Conservation (phyloP, 2,113 vertebrate genomes). For the Tragelaphus imberbis region DNA sequence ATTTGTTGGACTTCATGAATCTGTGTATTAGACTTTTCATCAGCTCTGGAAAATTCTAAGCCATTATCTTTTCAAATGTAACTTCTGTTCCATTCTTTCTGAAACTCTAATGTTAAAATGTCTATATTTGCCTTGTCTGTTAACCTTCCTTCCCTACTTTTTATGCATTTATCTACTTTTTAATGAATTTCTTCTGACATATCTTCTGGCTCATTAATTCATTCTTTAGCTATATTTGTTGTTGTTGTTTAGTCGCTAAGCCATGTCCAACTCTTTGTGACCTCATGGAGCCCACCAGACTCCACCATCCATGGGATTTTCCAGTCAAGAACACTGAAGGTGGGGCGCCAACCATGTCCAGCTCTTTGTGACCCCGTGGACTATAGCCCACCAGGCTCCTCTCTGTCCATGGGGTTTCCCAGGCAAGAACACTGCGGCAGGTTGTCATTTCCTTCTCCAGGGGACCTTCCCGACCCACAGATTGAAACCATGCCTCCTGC, state of each 20-base stretch:
- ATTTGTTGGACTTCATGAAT: not conserved
- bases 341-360: too few species aligned
- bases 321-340: not conserved
- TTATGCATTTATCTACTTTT: not conserved
- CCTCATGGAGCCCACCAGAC: not conserved
- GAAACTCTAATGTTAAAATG: not conserved
- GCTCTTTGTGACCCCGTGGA: too few species aligned
- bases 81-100: not conserved
- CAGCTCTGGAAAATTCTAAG: not conserved
- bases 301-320: not conserved
- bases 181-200: not conserved
- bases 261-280: not conserved
- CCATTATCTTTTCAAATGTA: not conserved
- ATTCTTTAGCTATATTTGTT: not conserved
- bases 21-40: not conserved
- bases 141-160: not conserved
- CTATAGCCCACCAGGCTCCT: too few species aligned
- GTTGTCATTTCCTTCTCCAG: not conserved
- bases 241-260: not conserved
- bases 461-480: not conserved
- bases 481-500: not conserved
- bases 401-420: too few species aligned
- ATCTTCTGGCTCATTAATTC: not conserved
- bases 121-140: not conserved
- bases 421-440: not conserved